Conservation (phyloP, 2,888 invertebrate genomes). For the Harpagoxenus sublaevis region DNA sequence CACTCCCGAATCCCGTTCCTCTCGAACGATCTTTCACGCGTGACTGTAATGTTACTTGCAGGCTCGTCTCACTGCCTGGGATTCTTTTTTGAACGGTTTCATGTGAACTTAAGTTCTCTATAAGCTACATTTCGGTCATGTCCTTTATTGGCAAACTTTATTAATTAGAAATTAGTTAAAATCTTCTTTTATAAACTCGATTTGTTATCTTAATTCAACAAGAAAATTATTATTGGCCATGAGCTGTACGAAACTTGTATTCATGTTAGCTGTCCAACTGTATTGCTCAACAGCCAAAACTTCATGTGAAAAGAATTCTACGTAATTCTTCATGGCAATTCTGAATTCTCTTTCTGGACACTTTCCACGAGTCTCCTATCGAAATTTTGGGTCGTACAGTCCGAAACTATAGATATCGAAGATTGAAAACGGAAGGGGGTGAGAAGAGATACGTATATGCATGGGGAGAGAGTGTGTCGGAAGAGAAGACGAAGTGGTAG, state of each 20-base stretch:
- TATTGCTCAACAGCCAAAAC: not conserved
- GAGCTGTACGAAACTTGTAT: not conserved
- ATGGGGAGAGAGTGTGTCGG: not conserved
- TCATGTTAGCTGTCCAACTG: not conserved
- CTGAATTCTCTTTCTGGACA: not conserved
- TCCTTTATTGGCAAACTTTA: not conserved
- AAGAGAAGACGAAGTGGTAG: constrained; percentile 58
- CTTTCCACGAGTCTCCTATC: not conserved
- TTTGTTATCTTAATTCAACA: not conserved
- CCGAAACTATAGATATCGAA: constrained; percentile 14
- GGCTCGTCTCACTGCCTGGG: not conserved
- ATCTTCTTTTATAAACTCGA: not conserved
- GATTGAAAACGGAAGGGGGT: not conserved
- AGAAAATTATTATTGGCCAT: not conserved
- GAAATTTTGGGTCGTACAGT: constrained; percentile 43
- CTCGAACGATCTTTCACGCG: constrained; percentile 30
- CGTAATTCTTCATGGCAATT: not conserved
- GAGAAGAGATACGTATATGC: not conserved
- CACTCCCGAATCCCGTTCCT: constrained; percentile 23
- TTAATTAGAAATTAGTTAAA: not conserved
- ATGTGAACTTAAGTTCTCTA: not conserved
- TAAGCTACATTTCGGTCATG: not conserved
- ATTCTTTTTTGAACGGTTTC: too few relatives aligned
- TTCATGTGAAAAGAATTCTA: not conserved
- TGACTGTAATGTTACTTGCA: constrained; percentile 35